Base-by-base conservation (phyloP, 1,140 invertebrate genomes). In the Bombus superbus region DNA sequence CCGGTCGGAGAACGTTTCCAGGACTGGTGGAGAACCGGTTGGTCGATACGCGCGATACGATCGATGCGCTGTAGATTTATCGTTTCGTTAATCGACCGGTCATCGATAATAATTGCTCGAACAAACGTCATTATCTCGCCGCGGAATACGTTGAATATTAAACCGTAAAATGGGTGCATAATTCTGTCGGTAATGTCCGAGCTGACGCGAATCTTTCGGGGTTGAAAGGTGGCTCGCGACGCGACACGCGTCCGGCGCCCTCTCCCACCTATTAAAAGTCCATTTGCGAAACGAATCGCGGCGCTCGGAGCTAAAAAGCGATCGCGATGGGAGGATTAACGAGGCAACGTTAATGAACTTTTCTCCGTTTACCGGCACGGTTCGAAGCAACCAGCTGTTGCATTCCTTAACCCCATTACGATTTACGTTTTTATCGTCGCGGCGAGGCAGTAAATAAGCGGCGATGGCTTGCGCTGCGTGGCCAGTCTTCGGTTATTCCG, bases 331-430 rank as follows among this genome's bases (percentile, higher is more conserved):
- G 5, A 15, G n/a, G 32, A 79, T 53, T 47, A 80, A 69, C 64
- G 77, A 38, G 25, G n/a, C 32, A 22, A 25, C 62, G 64, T 47
- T 69, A 69, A 80, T n/a, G 77, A 80, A 80, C 64, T 69, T 80
- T 69, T 80, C 28, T n/a, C 25, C 35, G 59, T 40, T 57, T 13
- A 4, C 25, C 13, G 25, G 74, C 25, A 38, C 47, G 32, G 8
- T 53, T 76, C 25, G 77, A 32, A 25, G 18, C 42, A 13, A n/a
- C 40, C 78, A 38, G 66, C 64, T 42, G 68, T 53, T 57, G 53
- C 80, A 81, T 81, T 81, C 80, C 80, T 81, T 73, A 72, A 73
- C 47, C 80, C 69, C 69, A 73, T 81, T 81, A 73, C 80, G 53
- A 69, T 81, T 81, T 64, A 59, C 53, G 38, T 73, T 81, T 72